These are phyloP conservation scores for Tachina lurida DNA, from an alignment of 2,888 invertebrate genomes.

Conservation along the genomic window DNA sequence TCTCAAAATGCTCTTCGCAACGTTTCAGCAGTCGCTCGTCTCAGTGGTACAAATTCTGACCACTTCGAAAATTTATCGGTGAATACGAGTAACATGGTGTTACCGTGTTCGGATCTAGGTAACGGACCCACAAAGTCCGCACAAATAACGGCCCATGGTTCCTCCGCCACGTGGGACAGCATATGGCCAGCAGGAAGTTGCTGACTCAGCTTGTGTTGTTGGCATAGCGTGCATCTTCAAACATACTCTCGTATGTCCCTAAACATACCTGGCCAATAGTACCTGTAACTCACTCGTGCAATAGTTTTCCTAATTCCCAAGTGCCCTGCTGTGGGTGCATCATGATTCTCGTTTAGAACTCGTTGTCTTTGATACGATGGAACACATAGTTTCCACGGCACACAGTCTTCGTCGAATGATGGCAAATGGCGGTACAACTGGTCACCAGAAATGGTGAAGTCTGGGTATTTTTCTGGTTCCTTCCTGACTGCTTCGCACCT, in stretches of 20 bases:
- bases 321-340: too few species aligned
- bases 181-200: background rate
- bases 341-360: too few species aligned
- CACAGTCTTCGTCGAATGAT: too few species aligned
- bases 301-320: too few species aligned
- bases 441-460: background rate
- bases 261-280: too few species aligned
- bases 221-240: too few species aligned
- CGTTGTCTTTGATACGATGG: too few species aligned
- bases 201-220: background rate
- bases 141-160: background rate
- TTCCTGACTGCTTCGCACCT: too few species aligned
- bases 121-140: constrained; percentile 2
- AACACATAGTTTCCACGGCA: too few species aligned
- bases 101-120: background rate
- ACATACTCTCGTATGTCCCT: too few species aligned
- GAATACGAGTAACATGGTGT: constrained; percentile 2
- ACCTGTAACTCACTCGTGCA: too few species aligned
- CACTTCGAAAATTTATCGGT: constrained; percentile 11
- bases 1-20: constrained; percentile 4
- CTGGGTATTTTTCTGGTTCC: constrained; percentile 10
- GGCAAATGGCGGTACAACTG: background rate
- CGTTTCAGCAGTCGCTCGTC: background rate
- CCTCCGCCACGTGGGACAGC: background rate
- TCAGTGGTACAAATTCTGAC: background rate